Base-by-base conservation (phyloP, 2,113 vertebrate species). In the Bucco capensis region DNA sequence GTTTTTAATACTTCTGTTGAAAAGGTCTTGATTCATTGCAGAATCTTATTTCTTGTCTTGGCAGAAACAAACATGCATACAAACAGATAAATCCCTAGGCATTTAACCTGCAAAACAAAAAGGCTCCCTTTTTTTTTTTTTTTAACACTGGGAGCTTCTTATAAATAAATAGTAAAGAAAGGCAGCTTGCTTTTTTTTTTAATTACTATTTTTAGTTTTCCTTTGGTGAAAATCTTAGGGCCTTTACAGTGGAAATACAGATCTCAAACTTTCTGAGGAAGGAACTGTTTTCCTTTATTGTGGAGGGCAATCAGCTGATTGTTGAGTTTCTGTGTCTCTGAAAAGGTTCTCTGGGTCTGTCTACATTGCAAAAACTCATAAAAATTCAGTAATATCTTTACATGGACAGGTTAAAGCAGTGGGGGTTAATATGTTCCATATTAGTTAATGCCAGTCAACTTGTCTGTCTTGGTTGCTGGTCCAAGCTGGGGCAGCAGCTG, bases 71-170 rank as follows among this genome's bases (percentile, higher is more conserved):
- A 93, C 93, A 93, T 61, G 51, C 78, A 94, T 75, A 83, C 84
- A 94, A 96, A 83, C 74, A 96, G 97, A 96, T 83, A 93, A 94
- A 96, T 96, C 95, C 86, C 86, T 96, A 95, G 76, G 91, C 83
- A 94, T 83, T 49, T 74, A 93, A 90, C 90, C 90, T 93, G 66
- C 75, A 94, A 94, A 94, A 86, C 53, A 77, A 77, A 88, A 73
- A 65, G 67, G 66, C 27, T 53, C 31, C 74, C 73, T 35, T 72
- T 49, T 19, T 57, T 15, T 69, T 64, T 25, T 15, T 53, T 14
- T 85, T 89, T 87, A 58, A 93, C 72, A 83, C 21, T 74, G 50
- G 28, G 47, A 87, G 47, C 14, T 76, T 96, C 82, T 95, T 62
- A 83, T 50, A 70, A 50, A 21, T 47, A 54, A n/a, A 12, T 42